phyloP scores from a whole-genome alignment of 64 coral and sea anemone species.

The Montipora capricornis region DNA sequence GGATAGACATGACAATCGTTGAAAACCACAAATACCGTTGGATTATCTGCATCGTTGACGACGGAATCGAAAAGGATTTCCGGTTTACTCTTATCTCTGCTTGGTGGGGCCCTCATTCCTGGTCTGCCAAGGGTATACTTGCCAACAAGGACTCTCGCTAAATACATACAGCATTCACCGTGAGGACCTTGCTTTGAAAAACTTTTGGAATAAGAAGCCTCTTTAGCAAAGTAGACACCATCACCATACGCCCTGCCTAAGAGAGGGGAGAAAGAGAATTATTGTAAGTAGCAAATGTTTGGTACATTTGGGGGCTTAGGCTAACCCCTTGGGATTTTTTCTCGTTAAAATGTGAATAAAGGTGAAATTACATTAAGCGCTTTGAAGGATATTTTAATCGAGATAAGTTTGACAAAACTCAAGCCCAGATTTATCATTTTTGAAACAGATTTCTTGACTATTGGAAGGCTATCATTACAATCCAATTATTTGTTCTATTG shows the following conservation, averaged over 20 bases:
- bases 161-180: conserved; percentile 32
- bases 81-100: neutral
- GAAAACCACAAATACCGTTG: conserved; percentile 50
- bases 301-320: neutral
- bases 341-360: no score
- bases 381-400: no score
- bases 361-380: no score
- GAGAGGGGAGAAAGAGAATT: neutral
- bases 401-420: no score
- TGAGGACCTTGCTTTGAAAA: neutral
- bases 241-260: conserved; percentile 12
- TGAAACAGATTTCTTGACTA: no score
- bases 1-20: conserved; percentile 48
- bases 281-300: neutral
- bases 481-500: no score
- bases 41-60: conserved; percentile 9
- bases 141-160: conserved; percentile 42
- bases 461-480: no score
- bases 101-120: conserved; percentile 4
- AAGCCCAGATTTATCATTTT: no score
- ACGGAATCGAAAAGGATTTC: conserved; percentile 60
- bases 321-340: no score
- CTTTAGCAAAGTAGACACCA: conserved; percentile 58
- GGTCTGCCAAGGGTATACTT: neutral
- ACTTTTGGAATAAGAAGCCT: neutral